Evolutionary conservation across 2,888 invertebrate species (phyloP).

Genomic region (Ptilodon capucinus): DNA sequence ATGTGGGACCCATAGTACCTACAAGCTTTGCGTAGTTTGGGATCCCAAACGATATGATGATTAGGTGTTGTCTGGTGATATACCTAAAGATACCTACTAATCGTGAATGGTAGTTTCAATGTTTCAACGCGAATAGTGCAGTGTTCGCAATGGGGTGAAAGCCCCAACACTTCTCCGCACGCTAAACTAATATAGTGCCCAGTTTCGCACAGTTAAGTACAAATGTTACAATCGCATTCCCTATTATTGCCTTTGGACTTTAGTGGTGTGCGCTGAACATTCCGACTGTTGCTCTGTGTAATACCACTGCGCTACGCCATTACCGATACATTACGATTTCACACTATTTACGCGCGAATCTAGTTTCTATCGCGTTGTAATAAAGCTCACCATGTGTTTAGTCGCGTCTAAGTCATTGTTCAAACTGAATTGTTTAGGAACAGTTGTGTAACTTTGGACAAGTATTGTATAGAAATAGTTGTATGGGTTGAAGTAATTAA

Average conservation of each 20-base stretch:
- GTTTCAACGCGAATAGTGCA: not conserved
- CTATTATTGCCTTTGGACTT: conserved; percentile 32
- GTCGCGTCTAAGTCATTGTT: conserved; percentile 34
- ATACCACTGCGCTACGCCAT: conserved; percentile 32
- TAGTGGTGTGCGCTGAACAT: conserved; percentile 22
- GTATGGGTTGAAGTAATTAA: conserved; percentile 29
- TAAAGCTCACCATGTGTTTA: conserved; percentile 17
- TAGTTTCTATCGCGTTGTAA: conserved; percentile 12
- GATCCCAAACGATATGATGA: too few relatives aligned
- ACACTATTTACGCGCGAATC: conserved; percentile 15
- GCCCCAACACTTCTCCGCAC: conserved; percentile 1
- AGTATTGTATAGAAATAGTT: conserved; percentile 33
- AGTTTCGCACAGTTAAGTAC: conserved; percentile 32
- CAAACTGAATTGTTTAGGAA: conserved; percentile 37
- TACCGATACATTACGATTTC: conserved; percentile 24
- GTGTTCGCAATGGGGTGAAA: not conserved
- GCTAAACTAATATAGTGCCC: conserved; percentile 17
- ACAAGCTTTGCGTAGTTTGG: too few relatives aligned
- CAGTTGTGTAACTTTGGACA: conserved; percentile 34
- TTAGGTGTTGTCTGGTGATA: too few relatives aligned
- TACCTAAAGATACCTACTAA: too few relatives aligned
- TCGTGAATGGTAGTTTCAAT: not conserved
- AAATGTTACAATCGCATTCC: conserved; percentile 36
- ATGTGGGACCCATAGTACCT: too few relatives aligned
- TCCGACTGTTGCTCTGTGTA: conserved; percentile 35